These are phyloP conservation scores for Todiramphus saurophagus DNA, from an alignment of 2,113 vertebrate genomes.

Conservation along the genomic window DNA sequence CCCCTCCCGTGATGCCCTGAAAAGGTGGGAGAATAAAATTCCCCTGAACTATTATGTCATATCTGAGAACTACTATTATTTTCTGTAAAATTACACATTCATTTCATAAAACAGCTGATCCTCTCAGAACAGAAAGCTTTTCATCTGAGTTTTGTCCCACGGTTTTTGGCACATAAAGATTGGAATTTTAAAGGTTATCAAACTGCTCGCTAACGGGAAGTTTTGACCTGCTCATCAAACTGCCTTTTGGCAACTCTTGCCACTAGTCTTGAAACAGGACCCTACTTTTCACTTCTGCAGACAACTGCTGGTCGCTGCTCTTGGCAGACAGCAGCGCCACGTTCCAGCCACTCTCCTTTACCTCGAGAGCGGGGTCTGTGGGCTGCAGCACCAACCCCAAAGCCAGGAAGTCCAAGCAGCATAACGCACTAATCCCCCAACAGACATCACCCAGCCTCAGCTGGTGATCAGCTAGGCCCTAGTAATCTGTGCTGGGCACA, in stretches of 20 bases:
- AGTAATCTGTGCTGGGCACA: background rate
- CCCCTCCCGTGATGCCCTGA: background rate
- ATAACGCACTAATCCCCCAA: fast-evolving
- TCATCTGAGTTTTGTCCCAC: background rate
- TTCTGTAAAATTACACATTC: background rate
- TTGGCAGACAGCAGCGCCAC: background rate
- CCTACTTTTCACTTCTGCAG: background rate
- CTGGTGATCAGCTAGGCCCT: fast-evolving
- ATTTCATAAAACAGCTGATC: background rate
- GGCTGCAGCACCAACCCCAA: background rate
- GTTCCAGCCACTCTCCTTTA: background rate
- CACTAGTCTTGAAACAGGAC: background rate
- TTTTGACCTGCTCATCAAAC: background rate
- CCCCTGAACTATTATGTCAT: background rate
- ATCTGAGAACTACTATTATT: background rate
- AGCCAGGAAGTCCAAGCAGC: background rate
- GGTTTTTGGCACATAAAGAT: background rate
- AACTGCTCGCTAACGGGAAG: background rate
- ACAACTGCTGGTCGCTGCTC: background rate
- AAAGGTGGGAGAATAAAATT: background rate
- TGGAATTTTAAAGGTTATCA: background rate
- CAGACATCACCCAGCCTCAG: background rate
- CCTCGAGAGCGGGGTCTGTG: background rate
- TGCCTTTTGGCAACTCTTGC: background rate
- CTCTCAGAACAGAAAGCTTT: background rate